Conservation (phyloP, 2,888 invertebrate genomes). For the Agrotis puta region DNA sequence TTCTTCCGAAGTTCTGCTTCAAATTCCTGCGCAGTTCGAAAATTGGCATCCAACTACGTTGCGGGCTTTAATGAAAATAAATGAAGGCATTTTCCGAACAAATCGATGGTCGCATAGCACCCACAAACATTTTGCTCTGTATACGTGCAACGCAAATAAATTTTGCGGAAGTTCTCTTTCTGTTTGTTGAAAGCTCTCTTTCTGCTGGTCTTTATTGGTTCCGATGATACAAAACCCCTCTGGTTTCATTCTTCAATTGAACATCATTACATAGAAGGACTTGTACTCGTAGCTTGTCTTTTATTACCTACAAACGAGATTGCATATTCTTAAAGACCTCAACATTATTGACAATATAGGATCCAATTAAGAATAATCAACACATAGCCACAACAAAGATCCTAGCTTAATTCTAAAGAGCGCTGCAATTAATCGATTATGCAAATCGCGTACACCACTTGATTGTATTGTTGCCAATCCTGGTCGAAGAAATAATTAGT, state of each 20-base stretch:
- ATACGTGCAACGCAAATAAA: constrained; percentile 65
- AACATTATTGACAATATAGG: background rate
- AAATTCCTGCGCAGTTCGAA: constrained; percentile 47
- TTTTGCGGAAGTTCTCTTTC: constrained; percentile 59
- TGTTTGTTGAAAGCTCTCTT: constrained; percentile 63
- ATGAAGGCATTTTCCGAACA: constrained; percentile 64
- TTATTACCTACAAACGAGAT: background rate
- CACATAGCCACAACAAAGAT: constrained; percentile 18
- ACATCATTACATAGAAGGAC: background rate
- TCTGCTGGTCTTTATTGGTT: constrained; percentile 71
- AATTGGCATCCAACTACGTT: constrained; percentile 52
- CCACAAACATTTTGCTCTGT: constrained; percentile 61
- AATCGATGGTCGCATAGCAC: constrained; percentile 55
- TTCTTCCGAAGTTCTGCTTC: constrained; percentile 36
- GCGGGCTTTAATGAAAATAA: constrained; percentile 69
- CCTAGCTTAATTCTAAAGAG: constrained; percentile 31
- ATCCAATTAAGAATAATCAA: background rate
- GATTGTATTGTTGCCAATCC: constrained; percentile 40
- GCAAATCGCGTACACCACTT: constrained; percentile 37
- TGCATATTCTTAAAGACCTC: background rate
- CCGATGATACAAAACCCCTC: constrained; percentile 44
- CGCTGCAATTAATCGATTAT: constrained; percentile 47
- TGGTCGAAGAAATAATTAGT: constrained; percentile 36
- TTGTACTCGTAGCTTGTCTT: background rate
- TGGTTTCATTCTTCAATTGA: constrained; percentile 12